Conservation (phyloP, 2,797 vertebrate species). For the Lateolabrax maculatus region DNA sequence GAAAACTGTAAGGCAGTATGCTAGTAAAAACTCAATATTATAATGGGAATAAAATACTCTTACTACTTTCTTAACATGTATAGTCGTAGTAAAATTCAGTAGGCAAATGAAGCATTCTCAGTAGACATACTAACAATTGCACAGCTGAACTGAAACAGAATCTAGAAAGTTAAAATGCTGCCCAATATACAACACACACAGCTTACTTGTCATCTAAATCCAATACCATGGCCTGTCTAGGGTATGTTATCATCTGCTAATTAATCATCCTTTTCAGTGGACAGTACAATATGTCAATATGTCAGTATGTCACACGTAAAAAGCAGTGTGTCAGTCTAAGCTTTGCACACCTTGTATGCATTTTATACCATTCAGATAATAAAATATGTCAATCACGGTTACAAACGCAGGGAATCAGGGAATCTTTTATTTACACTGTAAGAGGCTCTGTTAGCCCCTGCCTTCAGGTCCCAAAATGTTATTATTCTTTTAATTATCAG, state of each 20-base stretch:
- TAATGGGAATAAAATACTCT: not conserved
- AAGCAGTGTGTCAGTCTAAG: not conserved
- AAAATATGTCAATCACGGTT: conserved; percentile 36
- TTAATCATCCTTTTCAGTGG: conserved; percentile 45
- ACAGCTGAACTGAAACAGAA: not conserved
- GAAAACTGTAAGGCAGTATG: not conserved
- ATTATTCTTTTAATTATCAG: not conserved
- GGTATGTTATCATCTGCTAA: conserved; percentile 20
- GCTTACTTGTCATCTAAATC: conserved; percentile 33
- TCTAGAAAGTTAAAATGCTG: conserved; percentile 10
- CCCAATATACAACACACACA: conserved; percentile 7
- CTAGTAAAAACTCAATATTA: not conserved
- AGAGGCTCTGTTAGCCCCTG: too few species aligned
- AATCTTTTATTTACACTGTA: conserved; percentile 22
- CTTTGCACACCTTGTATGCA: conserved; percentile 1
- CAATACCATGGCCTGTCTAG: conserved; percentile 20
- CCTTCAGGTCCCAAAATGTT: too few species aligned
- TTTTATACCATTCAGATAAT: conserved; percentile 25
- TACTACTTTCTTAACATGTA: not conserved
- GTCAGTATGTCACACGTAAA: not conserved
- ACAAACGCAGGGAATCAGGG: not conserved
- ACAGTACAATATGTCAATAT: conserved; percentile 39
- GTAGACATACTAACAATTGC: not conserved
- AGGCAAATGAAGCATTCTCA: conserved; percentile 1
- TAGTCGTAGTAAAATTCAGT: not conserved